These are phyloP conservation scores for Triplophysa bombifrons DNA, from an alignment of 2,797 vertebrate genomes.

Conservation along the genomic window DNA sequence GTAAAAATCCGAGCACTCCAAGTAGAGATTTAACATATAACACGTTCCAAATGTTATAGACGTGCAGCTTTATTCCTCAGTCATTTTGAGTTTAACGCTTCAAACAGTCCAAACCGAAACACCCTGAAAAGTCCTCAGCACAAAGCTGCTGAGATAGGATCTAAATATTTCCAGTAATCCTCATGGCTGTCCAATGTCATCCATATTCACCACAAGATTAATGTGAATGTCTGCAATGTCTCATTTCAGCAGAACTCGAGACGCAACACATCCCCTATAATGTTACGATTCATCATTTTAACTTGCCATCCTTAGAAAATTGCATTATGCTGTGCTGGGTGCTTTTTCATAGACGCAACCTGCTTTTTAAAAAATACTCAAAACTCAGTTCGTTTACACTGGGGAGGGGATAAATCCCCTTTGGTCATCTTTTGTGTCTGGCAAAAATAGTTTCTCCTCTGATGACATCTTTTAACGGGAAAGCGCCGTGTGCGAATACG, in stretches of 20 bases:
- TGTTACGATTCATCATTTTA: slow-evolving; percentile 53
- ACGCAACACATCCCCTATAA: slow-evolving; percentile 30
- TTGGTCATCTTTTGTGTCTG: slow-evolving; percentile 34
- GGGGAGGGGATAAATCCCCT: slow-evolving; percentile 8
- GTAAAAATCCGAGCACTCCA: no score
- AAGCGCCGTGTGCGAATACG: slow-evolving; percentile 26
- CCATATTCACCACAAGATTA: slow-evolving; percentile 40
- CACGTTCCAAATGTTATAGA: slow-evolving; percentile 17
- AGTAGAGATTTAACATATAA: no score
- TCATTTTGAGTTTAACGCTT: neutral
- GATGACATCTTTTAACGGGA: neutral
- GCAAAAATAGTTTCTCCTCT: slow-evolving; percentile 10
- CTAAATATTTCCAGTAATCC: slow-evolving; percentile 17
- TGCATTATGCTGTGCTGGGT: slow-evolving; percentile 42
- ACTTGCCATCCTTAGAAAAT: slow-evolving; percentile 46
- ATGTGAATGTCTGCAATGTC: slow-evolving; percentile 46
- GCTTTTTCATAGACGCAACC: slow-evolving; percentile 44
- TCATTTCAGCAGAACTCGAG: slow-evolving; percentile 54
- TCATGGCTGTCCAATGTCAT: neutral
- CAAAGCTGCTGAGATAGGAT: slow-evolving; percentile 5
- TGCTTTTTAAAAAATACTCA: slow-evolving; percentile 16
- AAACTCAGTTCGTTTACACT: slow-evolving; percentile 33
- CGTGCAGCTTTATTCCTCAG: neutral
- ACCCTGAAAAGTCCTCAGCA: neutral
- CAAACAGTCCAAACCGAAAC: neutral